A percentile compares a stretch with the other conserved stretches of the same genome.
Evolutionary conservation across 2,113 vertebrate genomes (phyloP).

Genomic region (Hippocampus comes): DNA sequence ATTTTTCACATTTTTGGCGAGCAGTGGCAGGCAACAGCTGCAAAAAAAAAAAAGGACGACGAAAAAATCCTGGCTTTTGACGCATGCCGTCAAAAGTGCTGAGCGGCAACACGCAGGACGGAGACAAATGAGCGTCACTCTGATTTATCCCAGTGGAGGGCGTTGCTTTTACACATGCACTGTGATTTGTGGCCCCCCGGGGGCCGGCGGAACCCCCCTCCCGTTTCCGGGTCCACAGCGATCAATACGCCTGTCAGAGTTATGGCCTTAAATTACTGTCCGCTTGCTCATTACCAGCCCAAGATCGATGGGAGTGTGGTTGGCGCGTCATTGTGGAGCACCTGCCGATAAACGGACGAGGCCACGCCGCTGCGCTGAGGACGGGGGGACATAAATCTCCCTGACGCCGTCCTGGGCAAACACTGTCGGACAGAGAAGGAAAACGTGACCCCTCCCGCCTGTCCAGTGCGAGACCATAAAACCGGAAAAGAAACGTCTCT

Average conservation of each 20-base stretch:
- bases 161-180: slow-evolving; percentile 54
- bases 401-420: slow-evolving; percentile 41
- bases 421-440: slow-evolving; percentile 29
- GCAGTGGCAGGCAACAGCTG: background rate
- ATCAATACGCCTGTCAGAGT: slow-evolving; percentile 62
- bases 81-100: slow-evolving; percentile 19
- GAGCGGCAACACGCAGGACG: slow-evolving; percentile 9
- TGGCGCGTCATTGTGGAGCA: slow-evolving; percentile 1
- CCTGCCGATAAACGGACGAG: slow-evolving; percentile 59
- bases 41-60: no score
- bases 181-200: slow-evolving; percentile 53
- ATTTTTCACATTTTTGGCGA: background rate
- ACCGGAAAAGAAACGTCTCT: slow-evolving; percentile 54
- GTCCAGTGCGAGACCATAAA: slow-evolving; percentile 34
- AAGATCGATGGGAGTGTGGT: slow-evolving; percentile 39
- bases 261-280: slow-evolving; percentile 63
- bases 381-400: slow-evolving; percentile 21
- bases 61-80: background rate
- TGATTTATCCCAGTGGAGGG: slow-evolving; percentile 57
- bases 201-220: slow-evolving; percentile 50
- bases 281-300: slow-evolving; percentile 58
- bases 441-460: slow-evolving; percentile 35
- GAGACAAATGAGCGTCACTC: slow-evolving; percentile 1
- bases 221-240: slow-evolving; percentile 44
- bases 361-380: slow-evolving; percentile 32